Evolutionary conservation across 2,797 vertebrate species (phyloP), one percentile per base, ranked within the genome.

Genomic region (Clarias platycephalus): DNA sequence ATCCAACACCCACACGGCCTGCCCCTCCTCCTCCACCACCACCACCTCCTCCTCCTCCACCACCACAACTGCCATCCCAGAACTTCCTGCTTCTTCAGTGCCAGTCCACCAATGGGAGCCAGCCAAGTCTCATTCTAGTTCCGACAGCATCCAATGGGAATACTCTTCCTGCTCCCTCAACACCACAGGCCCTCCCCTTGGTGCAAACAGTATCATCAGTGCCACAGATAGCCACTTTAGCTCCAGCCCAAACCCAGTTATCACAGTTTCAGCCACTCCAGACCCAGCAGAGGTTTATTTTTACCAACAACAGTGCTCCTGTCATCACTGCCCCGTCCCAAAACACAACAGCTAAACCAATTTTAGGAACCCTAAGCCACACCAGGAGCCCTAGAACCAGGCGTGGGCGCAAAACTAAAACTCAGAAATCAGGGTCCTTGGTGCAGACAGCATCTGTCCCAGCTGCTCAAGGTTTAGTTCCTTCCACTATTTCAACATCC

Each of bases 281-380:
- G 86, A 94, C 95, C 2, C 94, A 96, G 68, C 94, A 96, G 18
- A 93, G 95, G 49, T 94, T 96, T 83, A 95, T 97, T 85, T 92
- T 98, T 83, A 95, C 96, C 28, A 96, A 96, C 92, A 95, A 90
- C 60, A 63, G 26, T 87, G 68, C 90, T 85, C 76, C 90, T 2
- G 89, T 91, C 44, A 86, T 86, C 4, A 71, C 86, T 60, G 64
- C 81, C 37, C 80, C 85, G 26, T 62, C 79, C 28, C 88, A 85
- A 81, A 87, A 88, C 82, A 90, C 80, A 53, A 85, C 89, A 44
- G 85, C 90, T 26, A 94, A 91, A 86, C 95, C 95, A 79, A 94
- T 95, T 87, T 88, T 96, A 63, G 94, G 94, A 82, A 94, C 88
- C 77, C 75, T 88, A 12, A 53, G 81, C 49, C 93, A 93, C 89